Percentiles rank a stretch among this genome's conserved stretches.
Conservation (phyloP, 2,113 vertebrate species). For the Elachura formosa region DNA sequence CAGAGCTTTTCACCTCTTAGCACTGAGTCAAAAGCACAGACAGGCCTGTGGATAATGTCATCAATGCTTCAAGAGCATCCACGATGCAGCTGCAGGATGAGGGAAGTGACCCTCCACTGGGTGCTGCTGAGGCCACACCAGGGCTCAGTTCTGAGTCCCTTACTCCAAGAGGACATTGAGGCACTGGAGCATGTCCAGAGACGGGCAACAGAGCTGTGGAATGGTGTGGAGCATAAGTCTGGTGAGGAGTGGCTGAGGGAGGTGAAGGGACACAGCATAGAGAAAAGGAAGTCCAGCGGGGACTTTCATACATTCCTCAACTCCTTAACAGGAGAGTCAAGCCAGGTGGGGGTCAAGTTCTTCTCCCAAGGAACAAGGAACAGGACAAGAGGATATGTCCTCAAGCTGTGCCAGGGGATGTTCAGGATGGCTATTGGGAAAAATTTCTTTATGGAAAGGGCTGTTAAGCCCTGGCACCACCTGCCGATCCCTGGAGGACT, state of each 20-base stretch:
- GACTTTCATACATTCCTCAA: neutral
- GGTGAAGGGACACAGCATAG: neutral
- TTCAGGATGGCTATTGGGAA: neutral
- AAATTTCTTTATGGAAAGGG: neutral
- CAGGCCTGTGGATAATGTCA: fast-evolving
- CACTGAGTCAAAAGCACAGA: neutral
- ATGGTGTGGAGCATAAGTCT: neutral
- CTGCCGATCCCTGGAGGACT: neutral
- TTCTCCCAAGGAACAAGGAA: neutral
- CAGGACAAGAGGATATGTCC: neutral
- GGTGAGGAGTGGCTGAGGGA: neutral
- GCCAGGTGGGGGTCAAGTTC: neutral
- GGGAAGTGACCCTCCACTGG: neutral
- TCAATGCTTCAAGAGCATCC: neutral
- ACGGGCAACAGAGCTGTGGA: neutral
- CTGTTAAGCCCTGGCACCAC: neutral
- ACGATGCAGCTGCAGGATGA: neutral
- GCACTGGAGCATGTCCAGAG: neutral
- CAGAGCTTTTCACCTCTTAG: neutral
- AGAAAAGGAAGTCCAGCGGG: neutral
- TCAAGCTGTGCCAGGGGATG: neutral
- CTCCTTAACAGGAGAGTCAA: neutral
- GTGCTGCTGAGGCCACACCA: neutral
- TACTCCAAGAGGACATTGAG: neutral
- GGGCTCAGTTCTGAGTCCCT: neutral